Evolutionary conservation across 1,140 invertebrate genomes (phyloP).

Genomic region (Tribolium castaneum): DNA sequence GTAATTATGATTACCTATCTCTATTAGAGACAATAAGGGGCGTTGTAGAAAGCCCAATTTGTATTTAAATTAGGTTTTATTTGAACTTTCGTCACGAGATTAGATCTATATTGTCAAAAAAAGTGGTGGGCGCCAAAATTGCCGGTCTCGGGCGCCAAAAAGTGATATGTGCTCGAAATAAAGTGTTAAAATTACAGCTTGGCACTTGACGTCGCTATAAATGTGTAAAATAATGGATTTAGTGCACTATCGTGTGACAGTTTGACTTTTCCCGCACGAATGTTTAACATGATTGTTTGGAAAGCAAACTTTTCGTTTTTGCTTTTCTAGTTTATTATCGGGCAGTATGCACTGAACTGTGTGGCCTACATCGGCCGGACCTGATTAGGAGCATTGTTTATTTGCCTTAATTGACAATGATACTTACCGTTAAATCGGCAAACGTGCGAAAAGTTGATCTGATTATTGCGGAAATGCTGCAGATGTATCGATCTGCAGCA

Average conservation of each 20-base stretch:
- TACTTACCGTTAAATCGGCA: conserved; percentile 18
- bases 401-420: conserved; percentile 32
- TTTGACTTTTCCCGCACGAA: background rate
- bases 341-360: conserved; percentile 24
- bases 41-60: background rate
- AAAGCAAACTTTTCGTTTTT: conserved; percentile 24
- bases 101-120: background rate
- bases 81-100: background rate
- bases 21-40: background rate
- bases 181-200: background rate
- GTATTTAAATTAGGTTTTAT: background rate
- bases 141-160: background rate
- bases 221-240: background rate
- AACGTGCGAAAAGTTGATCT: conserved; percentile 26
- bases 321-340: conserved; percentile 33
- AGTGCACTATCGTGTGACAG: conserved; percentile 1
- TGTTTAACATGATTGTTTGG: conserved; percentile 7
- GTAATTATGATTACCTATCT: background rate
- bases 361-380: conserved; percentile 19
- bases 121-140: background rate
- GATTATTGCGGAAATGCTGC: background rate
- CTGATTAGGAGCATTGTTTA: conserved; percentile 21
- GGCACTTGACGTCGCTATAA: background rate
- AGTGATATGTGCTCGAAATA: conserved; percentile 5
- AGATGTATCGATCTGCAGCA: conserved; percentile 9